Evolutionary conservation across 2,113 vertebrate species (phyloP).

Genomic region (Oncorhynchus tshawytscha): DNA sequence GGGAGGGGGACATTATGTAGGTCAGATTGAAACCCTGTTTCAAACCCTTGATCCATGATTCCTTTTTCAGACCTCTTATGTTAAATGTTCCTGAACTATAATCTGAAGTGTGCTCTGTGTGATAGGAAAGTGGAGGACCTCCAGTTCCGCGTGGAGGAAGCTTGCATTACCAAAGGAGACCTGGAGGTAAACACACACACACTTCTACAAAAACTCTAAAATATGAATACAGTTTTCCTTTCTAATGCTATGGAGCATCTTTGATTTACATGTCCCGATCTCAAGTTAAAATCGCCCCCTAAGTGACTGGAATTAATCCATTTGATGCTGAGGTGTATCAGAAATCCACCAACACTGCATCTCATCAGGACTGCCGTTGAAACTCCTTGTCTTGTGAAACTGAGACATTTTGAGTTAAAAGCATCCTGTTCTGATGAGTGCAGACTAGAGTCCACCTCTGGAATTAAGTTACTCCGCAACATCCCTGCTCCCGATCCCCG

Average conservation of each 20-base stretch:
- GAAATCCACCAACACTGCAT: not conserved
- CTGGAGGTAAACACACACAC: constrained; percentile 86
- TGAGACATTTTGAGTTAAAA: not conserved
- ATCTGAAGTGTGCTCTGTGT: constrained; percentile 37
- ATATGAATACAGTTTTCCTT: not conserved
- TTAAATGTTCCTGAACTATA: not conserved
- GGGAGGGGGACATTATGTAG: no score
- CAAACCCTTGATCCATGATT: not conserved
- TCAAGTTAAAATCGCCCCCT: not conserved
- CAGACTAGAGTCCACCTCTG: not conserved
- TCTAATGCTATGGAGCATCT: not conserved
- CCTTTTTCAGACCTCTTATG: not conserved
- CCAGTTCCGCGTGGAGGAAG: constrained; percentile 97
- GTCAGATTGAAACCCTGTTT: not conserved
- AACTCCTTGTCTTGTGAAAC: not conserved
- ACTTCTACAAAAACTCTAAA: not conserved
- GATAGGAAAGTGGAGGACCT: constrained; percentile 96
- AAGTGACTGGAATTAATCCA: not conserved
- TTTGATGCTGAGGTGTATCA: not conserved
- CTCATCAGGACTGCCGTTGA: not conserved
- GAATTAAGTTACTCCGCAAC: not conserved
- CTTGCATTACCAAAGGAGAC: constrained; percentile 98
- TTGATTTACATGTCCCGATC: not conserved
- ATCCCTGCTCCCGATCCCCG: not conserved
- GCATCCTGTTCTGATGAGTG: not conserved